These are phyloP conservation scores for Melanostigma gelatinosum DNA, from an alignment of 2,113 vertebrate species.

Conservation along the genomic window DNA sequence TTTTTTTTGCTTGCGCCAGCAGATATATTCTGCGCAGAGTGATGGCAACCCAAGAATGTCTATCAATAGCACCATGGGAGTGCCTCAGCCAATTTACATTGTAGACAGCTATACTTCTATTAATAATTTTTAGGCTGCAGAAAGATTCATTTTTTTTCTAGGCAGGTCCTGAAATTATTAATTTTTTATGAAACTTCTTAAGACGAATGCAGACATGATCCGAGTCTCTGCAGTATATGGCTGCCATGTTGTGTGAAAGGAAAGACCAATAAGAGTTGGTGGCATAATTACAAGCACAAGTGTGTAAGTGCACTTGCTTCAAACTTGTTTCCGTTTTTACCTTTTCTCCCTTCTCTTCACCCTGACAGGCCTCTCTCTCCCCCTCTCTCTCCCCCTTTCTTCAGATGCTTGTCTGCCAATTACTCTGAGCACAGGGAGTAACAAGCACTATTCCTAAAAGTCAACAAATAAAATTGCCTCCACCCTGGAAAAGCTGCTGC, in stretches of 20 bases:
- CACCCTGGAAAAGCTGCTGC: conserved; percentile 59
- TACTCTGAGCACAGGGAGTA: conserved; percentile 60
- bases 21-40: background rate
- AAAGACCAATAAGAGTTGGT: conserved; percentile 32
- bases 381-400: background rate
- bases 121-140: background rate
- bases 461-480: conserved; percentile 75
- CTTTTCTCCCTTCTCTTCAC: background rate
- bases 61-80: background rate
- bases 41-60: background rate
- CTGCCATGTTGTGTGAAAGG: background rate
- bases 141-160: background rate
- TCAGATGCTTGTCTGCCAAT: conserved; percentile 67
- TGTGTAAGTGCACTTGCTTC: conserved; percentile 1
- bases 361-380: background rate
- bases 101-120: background rate
- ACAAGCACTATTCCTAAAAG: conserved; percentile 58
- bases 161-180: background rate
- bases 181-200: background rate
- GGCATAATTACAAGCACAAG: conserved; percentile 8
- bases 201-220: background rate
- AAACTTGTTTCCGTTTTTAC: background rate
- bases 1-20: background rate
- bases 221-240: background rate
- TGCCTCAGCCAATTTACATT: background rate